Evolutionary conservation across 2,888 invertebrate genomes (phyloP).

Genomic region (Megalurothrips usitatus): DNA sequence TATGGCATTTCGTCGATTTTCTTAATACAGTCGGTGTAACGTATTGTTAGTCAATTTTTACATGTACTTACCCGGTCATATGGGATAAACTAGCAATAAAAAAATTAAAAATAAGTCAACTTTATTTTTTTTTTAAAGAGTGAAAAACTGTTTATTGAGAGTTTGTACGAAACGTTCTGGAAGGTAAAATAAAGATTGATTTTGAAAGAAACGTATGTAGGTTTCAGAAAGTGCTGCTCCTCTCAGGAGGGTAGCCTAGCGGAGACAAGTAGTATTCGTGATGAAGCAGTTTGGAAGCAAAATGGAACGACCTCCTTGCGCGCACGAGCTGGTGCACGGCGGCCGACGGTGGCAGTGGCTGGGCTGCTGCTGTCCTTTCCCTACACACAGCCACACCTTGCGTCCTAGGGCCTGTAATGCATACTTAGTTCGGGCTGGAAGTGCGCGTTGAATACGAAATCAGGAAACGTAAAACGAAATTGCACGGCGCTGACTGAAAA

Average conservation of each 20-base stretch:
- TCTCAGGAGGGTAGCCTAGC: not conserved
- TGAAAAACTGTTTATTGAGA: too few relatives aligned
- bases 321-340: not conserved
- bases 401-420: slow-evolving; percentile 10
- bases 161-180: too few relatives aligned
- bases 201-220: too few relatives aligned
- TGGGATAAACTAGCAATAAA: not conserved
- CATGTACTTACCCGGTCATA: too few relatives aligned
- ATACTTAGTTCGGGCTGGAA: not conserved
- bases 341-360: not conserved
- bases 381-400: not conserved
- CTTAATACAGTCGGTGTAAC: too few relatives aligned
- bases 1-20: too few relatives aligned
- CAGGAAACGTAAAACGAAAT: slow-evolving; percentile 14
- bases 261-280: not conserved
- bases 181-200: too few relatives aligned
- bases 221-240: not conserved
- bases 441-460: slow-evolving; percentile 26
- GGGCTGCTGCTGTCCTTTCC: slow-evolving; percentile 4
- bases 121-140: too few relatives aligned
- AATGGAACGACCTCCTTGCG: not conserved
- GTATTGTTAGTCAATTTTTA: too few relatives aligned
- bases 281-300: not conserved
- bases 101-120: not conserved
- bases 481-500: slow-evolving; percentile 4